Evolutionary conservation across 2,113 vertebrate species (phyloP), one percentile per base, ranked within the genome.

Genomic region (Leucosticte australis): DNA sequence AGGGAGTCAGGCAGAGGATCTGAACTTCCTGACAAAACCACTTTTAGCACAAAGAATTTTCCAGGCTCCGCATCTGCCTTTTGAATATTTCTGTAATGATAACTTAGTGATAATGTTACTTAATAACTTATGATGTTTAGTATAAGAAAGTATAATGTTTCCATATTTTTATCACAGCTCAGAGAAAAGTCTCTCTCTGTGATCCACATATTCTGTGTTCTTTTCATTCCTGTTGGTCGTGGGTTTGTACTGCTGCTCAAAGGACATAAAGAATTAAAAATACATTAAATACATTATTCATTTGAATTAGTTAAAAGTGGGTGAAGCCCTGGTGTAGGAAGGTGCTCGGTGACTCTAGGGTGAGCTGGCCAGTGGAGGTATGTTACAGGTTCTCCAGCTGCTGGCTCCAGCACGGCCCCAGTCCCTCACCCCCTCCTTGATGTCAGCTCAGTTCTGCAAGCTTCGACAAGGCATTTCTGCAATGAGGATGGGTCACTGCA

Each of bases 401-500:
- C 82, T 41, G 35, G 33, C 67, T 73, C 30, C 73, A 41, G 71
- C 62, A 11, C 31, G 12, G 52, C 18, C 47, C 33, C 28, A 9
- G 19, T 69, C 39, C n/a, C 57, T 88, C 6, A 1, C 33, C 44
- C 6, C 9, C 44, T 52, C 82, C 71, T 85, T 28, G 5, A 42
- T 27, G 10, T n/a, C 84, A 63, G 2, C 55, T 85, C 39, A 20
- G 53, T 46, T 37, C 42, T 13, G 59, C 90, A 27, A 80, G 81
- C 59, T 57, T 69, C 6, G 13, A 37, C 39, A 53, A 77, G 76
- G 71, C 75, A 19, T 80, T 83, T 88, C n/a, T 52, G 62, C 41
- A 11, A 41, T 56, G 28, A 83, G 78, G 73, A 93, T 69, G 92
- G 92, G 90, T 93, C 95, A 86, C 90, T 89, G 92, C 90, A 52